phyloP scores from a whole-genome alignment of 1,140 invertebrate genomes.

The Nylanderia fulva region DNA sequence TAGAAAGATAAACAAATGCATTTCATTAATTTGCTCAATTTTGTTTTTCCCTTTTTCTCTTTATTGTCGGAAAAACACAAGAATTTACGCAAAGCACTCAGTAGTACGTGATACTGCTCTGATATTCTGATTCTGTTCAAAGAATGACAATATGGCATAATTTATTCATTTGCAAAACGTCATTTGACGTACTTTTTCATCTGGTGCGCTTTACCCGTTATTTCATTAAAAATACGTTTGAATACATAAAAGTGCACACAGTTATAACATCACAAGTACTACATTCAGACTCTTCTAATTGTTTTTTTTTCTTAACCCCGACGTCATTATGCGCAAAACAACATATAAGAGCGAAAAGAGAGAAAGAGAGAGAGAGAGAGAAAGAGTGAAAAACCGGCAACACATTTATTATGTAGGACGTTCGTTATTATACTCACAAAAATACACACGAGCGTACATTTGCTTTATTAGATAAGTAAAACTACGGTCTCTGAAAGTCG shows the following conservation, averaged over 20 bases:
- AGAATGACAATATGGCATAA: background rate
- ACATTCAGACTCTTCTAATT: conserved; percentile 13
- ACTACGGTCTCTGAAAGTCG: background rate
- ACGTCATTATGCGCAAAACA: background rate
- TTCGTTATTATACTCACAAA: background rate
- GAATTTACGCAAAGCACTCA: background rate
- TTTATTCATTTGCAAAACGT: conserved; percentile 13
- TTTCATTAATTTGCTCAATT: conserved; percentile 10
- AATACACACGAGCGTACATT: background rate
- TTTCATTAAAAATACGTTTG: conserved; percentile 29
- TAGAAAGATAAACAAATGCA: too few relatives aligned
- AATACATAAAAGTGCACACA: background rate
- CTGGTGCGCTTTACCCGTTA: background rate
- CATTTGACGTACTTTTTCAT: conserved; percentile 19
- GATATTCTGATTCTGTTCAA: conserved; percentile 8
- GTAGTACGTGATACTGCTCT: background rate
- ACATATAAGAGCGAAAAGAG: background rate
- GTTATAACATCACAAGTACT: background rate
- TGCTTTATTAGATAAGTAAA: background rate
- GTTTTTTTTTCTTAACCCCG: background rate
- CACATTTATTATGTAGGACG: background rate
- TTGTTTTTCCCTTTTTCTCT: conserved; percentile 4
- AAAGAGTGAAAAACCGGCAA: background rate
- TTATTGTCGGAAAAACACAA: conserved; percentile 25
- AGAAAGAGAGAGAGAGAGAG: too few relatives aligned